These are phyloP conservation scores for Hirtodrosophila cameraria DNA, from an alignment of 2,888 invertebrate species.

Conservation along the genomic window DNA sequence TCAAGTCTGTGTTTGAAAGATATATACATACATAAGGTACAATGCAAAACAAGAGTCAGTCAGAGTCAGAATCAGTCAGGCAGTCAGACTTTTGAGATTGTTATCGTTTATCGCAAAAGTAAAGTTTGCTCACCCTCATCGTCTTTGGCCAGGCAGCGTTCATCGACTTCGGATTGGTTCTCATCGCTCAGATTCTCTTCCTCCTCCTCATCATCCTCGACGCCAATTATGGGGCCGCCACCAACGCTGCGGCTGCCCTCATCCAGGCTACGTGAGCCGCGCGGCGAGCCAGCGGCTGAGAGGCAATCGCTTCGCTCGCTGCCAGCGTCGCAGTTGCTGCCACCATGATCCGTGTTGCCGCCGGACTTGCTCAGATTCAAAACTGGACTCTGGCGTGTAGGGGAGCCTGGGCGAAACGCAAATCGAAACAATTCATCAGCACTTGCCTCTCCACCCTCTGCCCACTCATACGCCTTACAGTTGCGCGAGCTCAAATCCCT, in stretches of 20 bases:
- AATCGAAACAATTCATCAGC: not conserved
- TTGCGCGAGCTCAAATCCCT: slow-evolving; percentile 94
- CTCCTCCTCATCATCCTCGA: slow-evolving; percentile 86
- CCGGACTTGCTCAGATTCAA: slow-evolving; percentile 95
- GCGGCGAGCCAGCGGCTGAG: slow-evolving; percentile 87
- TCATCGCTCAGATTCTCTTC: slow-evolving; percentile 93
- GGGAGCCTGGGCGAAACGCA: slow-evolving; percentile 85
- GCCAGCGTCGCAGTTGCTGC: slow-evolving; percentile 87
- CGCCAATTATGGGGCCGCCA: slow-evolving; percentile 72
- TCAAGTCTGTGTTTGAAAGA: slow-evolving; percentile 74
- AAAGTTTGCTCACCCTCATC: slow-evolving; percentile 85
- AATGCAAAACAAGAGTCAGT: slow-evolving; percentile 20
- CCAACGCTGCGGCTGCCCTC: slow-evolving; percentile 74
- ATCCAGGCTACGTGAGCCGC: slow-evolving; percentile 74
- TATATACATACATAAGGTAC: too few relatives aligned
- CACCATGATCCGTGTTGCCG: slow-evolving; percentile 89
- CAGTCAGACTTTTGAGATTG: slow-evolving; percentile 23
- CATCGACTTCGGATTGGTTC: slow-evolving; percentile 93
- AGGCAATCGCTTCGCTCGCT: slow-evolving; percentile 87
- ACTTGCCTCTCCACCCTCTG: not conserved
- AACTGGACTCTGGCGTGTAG: slow-evolving; percentile 95
- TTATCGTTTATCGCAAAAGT: slow-evolving; percentile 39
- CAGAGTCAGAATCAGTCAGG: slow-evolving; percentile 19
- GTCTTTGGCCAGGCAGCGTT: slow-evolving; percentile 83
- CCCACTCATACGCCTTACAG: slow-evolving; percentile 86